Evolutionary conservation across 2,113 vertebrate genomes (phyloP).

Genomic region (Macrotis lagotis): DNA sequence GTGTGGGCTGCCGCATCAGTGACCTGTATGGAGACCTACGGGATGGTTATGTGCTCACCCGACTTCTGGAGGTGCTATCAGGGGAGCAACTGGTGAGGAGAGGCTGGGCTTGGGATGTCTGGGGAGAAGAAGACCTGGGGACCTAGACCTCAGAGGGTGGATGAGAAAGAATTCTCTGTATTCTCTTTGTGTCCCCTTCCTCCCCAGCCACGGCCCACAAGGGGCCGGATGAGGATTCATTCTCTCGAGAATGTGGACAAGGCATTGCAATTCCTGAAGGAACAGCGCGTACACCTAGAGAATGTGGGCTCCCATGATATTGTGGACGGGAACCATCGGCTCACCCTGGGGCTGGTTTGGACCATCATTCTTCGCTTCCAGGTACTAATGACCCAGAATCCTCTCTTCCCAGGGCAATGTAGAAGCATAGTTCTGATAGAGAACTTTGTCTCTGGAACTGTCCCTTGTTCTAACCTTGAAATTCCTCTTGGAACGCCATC

Average conservation of each 20-base stretch:
- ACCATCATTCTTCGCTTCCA: constrained; percentile 98
- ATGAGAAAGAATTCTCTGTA: neutral
- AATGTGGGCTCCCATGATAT: constrained; percentile 98
- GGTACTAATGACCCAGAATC: constrained; percentile 79
- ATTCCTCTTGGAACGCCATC: neutral
- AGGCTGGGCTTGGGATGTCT: neutral
- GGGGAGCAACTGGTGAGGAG: constrained; percentile 92
- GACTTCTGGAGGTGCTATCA: constrained; percentile 94
- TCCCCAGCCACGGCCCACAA: constrained; percentile 90
- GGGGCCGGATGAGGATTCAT: constrained; percentile 97
- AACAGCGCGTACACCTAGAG: constrained; percentile 96
- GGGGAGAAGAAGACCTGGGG: too few species aligned
- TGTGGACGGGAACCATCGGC: constrained; percentile 95
- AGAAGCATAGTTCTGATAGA: neutral
- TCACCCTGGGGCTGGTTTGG: constrained; percentile 95
- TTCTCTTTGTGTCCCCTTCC: neutral
- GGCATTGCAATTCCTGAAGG: constrained; percentile 96
- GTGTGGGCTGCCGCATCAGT: constrained; percentile 90
- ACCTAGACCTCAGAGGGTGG: too few species aligned
- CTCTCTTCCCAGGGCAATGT: fast-evolving
- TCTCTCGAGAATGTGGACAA: constrained; percentile 97
- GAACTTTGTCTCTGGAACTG: neutral
- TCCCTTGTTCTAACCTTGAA: neutral
- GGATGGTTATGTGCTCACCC: constrained; percentile 93
- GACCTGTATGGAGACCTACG: constrained; percentile 94